These are phyloP conservation scores for Stercorarius parasiticus DNA, from an alignment of 2,113 vertebrate species.

Conservation along the genomic window DNA sequence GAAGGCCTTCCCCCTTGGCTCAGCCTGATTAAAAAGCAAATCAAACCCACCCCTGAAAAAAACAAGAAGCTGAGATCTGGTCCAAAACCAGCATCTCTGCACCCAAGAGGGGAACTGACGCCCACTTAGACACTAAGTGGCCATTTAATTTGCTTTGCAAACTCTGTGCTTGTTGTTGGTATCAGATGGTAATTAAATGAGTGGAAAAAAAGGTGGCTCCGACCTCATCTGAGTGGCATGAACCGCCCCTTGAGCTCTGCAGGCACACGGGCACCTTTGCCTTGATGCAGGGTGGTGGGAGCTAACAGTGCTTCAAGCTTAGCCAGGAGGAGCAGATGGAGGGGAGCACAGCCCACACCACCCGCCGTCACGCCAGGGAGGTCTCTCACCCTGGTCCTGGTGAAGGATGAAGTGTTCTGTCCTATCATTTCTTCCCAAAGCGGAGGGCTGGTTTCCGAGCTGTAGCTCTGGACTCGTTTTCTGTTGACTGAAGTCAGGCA, in stretches of 20 bases:
- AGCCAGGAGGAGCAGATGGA: background rate
- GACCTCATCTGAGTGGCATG: fast-evolving
- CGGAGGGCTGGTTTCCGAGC: background rate
- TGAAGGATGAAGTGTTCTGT: fast-evolving
- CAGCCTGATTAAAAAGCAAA: background rate
- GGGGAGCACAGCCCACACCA: background rate
- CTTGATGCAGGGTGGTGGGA: background rate
- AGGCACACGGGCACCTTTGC: fast-evolving
- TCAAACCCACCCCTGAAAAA: background rate
- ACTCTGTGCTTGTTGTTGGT: background rate
- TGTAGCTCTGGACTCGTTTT: background rate
- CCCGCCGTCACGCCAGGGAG: fast-evolving
- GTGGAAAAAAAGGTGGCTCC: background rate
- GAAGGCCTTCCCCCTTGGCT: background rate
- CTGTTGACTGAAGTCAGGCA: background rate
- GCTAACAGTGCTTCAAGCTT: background rate
- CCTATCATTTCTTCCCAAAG: background rate
- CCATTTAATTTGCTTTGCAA: background rate
- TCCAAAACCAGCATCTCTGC: background rate
- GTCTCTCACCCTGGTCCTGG: background rate
- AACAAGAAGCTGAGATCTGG: background rate
- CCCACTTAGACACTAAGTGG: background rate
- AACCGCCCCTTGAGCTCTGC: background rate
- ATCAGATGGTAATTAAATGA: background rate
- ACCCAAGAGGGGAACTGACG: background rate